Evolutionary conservation across 2,888 invertebrate species (phyloP).

Genomic region (Toxonevra muliebris): DNA sequence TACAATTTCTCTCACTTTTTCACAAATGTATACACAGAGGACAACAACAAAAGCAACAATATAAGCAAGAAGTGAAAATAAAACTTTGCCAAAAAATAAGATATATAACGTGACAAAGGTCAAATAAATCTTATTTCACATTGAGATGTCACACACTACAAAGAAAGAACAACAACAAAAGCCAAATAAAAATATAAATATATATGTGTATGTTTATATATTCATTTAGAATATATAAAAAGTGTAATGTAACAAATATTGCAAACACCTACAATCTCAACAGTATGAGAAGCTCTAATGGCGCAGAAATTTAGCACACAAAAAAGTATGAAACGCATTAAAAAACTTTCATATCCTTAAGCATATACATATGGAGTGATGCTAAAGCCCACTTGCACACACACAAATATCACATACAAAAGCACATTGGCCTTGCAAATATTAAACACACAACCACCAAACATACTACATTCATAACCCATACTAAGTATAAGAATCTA

Average conservation of each 20-base stretch:
- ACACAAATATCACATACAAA: neutral
- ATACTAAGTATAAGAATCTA: neutral
- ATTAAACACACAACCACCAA: neutral
- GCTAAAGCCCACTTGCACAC: constrained; percentile 22
- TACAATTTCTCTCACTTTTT: no score
- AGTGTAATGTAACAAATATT: neutral
- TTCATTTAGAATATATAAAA: neutral
- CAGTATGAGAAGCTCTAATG: constrained; percentile 10
- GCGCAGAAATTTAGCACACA: neutral
- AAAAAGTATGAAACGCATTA: constrained; percentile 23
- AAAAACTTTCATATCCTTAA: constrained; percentile 20
- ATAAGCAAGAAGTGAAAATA: constrained; percentile 2
- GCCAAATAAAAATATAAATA: constrained; percentile 1
- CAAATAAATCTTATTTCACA: constrained; percentile 53
- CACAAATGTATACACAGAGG: no score
- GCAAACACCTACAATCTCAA: constrained; percentile 25
- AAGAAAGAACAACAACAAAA: constrained; percentile 10
- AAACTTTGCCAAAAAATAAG: constrained; percentile 37
- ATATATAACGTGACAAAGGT: constrained; percentile 58
- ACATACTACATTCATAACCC: no score
- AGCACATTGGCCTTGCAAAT: constrained; percentile 29
- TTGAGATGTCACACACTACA: constrained; percentile 37
- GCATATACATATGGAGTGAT: constrained; percentile 18
- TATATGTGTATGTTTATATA: neutral
- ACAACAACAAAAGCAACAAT: no score